Evolutionary conservation across 2,113 vertebrate species (phyloP).

Genomic region (Malaclemys terrapin): DNA sequence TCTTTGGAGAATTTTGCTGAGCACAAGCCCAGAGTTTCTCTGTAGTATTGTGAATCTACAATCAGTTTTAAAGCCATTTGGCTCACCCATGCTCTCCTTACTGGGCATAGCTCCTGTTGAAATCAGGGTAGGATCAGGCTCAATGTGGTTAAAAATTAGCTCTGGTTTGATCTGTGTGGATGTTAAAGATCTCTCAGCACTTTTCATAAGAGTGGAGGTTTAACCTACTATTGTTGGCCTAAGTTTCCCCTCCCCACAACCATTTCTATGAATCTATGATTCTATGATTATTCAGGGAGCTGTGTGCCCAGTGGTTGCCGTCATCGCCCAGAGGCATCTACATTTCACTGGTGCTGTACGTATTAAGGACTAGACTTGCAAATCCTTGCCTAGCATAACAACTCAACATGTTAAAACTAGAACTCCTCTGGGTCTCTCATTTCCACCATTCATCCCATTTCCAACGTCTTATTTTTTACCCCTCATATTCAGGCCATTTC

Average conservation of each 20-base stretch:
- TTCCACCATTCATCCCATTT: background rate
- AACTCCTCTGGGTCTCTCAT: background rate
- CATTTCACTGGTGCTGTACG: background rate
- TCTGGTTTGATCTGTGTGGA: background rate
- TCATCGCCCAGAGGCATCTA: background rate
- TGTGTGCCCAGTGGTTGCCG: background rate
- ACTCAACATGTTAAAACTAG: rapidly evolving
- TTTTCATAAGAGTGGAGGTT: background rate
- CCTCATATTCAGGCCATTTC: slow-evolving; percentile 27
- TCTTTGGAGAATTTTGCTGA: background rate
- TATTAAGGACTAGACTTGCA: background rate
- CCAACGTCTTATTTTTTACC: background rate
- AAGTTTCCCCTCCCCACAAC: rapidly evolving
- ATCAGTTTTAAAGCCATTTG: background rate
- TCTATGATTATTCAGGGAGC: background rate
- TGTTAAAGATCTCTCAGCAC: background rate
- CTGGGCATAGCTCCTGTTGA: background rate
- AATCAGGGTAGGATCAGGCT: background rate
- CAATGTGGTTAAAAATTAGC: background rate
- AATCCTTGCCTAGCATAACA: rapidly evolving
- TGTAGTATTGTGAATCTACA: background rate
- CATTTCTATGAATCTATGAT: background rate
- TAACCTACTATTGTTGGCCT: background rate
- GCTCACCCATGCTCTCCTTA: background rate
- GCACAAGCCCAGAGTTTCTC: background rate